Percentiles rank a stretch among this genome's conserved stretches.
Evolutionary conservation across 2,888 invertebrate genomes (phyloP).

Genomic region (Plebejus anna): DNA sequence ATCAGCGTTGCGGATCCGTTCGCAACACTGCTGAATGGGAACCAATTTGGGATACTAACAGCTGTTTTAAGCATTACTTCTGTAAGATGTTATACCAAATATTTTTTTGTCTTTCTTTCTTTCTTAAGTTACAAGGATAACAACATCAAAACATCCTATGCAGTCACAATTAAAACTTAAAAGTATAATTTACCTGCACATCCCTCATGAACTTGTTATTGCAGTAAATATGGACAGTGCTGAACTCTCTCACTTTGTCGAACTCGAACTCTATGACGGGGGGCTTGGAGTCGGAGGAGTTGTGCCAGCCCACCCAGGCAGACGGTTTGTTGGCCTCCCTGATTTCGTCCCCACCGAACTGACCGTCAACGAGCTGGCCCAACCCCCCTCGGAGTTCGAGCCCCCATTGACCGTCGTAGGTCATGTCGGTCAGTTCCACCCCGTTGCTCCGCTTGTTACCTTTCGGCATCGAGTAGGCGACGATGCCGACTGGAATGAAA

Average conservation of each 20-base stretch:
- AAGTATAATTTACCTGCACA: conserved; percentile 75
- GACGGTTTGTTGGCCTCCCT: conserved; percentile 80
- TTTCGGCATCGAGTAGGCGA: conserved; percentile 93
- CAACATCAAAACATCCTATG: background rate
- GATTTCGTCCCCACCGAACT: conserved; percentile 85
- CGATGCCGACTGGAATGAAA: conserved; percentile 83
- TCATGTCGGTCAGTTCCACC: conserved; percentile 90
- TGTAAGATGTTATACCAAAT: no score
- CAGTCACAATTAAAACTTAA: no score
- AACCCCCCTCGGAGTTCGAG: conserved; percentile 87
- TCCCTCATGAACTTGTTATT: conserved; percentile 93
- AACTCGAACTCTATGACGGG: conserved; percentile 89
- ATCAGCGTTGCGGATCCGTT: no score
- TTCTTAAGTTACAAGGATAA: background rate
- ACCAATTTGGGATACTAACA: no score
- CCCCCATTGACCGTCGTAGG: conserved; percentile 92
- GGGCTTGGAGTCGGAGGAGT: conserved; percentile 81
- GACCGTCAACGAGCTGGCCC: conserved; percentile 92
- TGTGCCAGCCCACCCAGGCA: conserved; percentile 96
- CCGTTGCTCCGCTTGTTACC: conserved; percentile 90
- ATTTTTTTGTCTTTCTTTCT: no score
- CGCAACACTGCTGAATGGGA: no score
- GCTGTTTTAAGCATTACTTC: no score
- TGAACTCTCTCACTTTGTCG: conserved; percentile 92
- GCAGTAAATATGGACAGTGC: conserved; percentile 88